Evolutionary conservation across 2,888 invertebrate genomes (phyloP).

Genomic region (Blomia tropicalis): DNA sequence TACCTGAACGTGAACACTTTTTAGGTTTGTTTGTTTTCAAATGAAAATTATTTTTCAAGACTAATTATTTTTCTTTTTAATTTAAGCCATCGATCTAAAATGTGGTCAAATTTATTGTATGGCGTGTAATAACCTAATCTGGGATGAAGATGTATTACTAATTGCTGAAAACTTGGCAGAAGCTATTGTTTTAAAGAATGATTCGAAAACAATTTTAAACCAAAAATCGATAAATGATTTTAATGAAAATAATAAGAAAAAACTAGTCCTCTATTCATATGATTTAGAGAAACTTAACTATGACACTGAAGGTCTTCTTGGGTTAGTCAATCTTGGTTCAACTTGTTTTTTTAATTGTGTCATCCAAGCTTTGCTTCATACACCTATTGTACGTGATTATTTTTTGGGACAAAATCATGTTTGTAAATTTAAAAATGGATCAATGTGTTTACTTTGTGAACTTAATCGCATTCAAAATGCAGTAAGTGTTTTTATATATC

Average conservation of each 20-base stretch:
- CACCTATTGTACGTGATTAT: slow-evolving; percentile 80
- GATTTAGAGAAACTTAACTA: too few relatives aligned
- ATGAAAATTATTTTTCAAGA: too few relatives aligned
- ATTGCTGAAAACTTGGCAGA: too few relatives aligned
- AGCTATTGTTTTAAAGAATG: too few relatives aligned
- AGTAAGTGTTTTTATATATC: background rate
- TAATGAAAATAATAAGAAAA: slow-evolving; percentile 55
- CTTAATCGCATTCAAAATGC: slow-evolving; percentile 45
- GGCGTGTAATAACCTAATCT: slow-evolving; percentile 78
- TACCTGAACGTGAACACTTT: too few relatives aligned
- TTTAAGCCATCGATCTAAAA: too few relatives aligned
- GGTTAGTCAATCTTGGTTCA: slow-evolving; percentile 83
- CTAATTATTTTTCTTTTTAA: too few relatives aligned
- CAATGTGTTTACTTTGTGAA: slow-evolving; percentile 83
- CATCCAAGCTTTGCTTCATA: slow-evolving; percentile 84
- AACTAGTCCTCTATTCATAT: slow-evolving; percentile 46
- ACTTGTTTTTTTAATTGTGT: slow-evolving; percentile 99
- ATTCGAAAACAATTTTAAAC: slow-evolving; percentile 26
- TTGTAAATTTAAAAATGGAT: slow-evolving; percentile 49
- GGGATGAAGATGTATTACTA: slow-evolving; percentile 51
- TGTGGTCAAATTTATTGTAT: slow-evolving; percentile 79
- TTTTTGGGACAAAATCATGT: slow-evolving; percentile 83
- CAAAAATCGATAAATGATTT: slow-evolving; percentile 41
- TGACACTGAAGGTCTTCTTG: slow-evolving; percentile 52
- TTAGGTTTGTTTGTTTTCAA: too few relatives aligned